Conservation (phyloP, 2,113 vertebrate genomes). For the Nipponia nippon region DNA sequence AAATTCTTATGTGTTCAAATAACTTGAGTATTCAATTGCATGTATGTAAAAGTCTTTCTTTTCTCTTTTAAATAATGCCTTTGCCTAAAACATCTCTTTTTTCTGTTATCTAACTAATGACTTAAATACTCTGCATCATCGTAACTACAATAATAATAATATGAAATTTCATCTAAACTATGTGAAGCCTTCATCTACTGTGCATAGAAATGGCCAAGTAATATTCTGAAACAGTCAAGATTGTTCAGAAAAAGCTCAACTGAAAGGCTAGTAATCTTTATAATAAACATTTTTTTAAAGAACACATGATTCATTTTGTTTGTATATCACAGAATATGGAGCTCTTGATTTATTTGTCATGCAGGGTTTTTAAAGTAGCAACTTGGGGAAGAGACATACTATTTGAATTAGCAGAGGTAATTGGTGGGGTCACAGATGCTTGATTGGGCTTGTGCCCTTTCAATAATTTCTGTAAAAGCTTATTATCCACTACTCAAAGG, state of each 20-base stretch:
- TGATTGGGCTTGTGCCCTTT: not conserved
- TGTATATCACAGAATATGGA: not conserved
- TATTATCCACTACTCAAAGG: not conserved
- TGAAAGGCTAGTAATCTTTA: not conserved
- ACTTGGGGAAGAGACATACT: not conserved
- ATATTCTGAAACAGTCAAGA: not conserved
- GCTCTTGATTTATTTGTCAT: not conserved
- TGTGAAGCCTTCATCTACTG: not conserved
- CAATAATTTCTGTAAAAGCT: not conserved
- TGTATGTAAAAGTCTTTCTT: not conserved
- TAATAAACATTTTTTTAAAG: not conserved
- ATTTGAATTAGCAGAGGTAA: not conserved
- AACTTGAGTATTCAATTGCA: not conserved
- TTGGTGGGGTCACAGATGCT: not conserved
- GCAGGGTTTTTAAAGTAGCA: not conserved
- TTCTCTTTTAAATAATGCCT: not conserved
- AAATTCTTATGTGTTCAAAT: not conserved
- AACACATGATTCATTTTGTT: not conserved
- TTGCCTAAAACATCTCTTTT: not conserved
- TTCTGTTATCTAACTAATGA: not conserved
- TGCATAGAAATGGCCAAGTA: not conserved
- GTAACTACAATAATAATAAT: not conserved
- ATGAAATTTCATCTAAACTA: not conserved
- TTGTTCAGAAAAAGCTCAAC: not conserved
- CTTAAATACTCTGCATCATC: slow-evolving; percentile 22